Evolutionary conservation across 2,113 vertebrate genomes (phyloP), one percentile per base, ranked within the genome.

Genomic region (Stigmatopora argus): DNA sequence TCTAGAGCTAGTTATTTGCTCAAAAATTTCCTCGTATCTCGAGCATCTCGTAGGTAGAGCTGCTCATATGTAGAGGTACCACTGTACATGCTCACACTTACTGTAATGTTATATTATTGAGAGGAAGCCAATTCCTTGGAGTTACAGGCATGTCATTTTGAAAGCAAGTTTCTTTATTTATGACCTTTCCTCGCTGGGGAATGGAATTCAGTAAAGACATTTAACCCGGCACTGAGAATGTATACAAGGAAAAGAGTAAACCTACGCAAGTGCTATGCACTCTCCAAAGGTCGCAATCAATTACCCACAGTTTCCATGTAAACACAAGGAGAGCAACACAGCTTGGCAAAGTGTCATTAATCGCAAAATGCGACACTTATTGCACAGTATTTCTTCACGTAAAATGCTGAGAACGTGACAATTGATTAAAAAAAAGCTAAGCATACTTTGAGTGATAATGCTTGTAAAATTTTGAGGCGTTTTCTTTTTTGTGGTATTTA

Each of bases 281-380:
- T 69, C 64, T 67, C 62, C 3, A 13, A 69, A 52, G 69, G 38
- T 35, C n/a, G 26, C 45, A 67, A 74, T 82, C 67, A 59, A 17
- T 75, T 80, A 73, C 65, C 35, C 26, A 23, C 21, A 34, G 68
- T 80, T 70, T 78, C 77, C 73, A 79, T 78, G 69, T 56, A 72
- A 78, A 80, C 77, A 77, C 55, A 72, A 75, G 80, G 71, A 81
- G 41, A 65, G 26, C 21, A 74, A 72, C 31, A 46, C 10, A 74
- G 62, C 66, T 61, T 78, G 73, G 76, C 62, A 65, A 61, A 4
- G 17, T 11, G 48, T 62, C 23, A 60, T 64, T 11, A 55, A 56
- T 59, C 23, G 62, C 34, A 51, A 60, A 53, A 31, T 14, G n/a
- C 52, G 64, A 55, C 56, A 17, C 18, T 26, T 68, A 26, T 14